Evolutionary conservation across 2,888 invertebrate species (phyloP), one percentile per base, ranked within the genome.

Genomic region (Mystacides longicornis): DNA sequence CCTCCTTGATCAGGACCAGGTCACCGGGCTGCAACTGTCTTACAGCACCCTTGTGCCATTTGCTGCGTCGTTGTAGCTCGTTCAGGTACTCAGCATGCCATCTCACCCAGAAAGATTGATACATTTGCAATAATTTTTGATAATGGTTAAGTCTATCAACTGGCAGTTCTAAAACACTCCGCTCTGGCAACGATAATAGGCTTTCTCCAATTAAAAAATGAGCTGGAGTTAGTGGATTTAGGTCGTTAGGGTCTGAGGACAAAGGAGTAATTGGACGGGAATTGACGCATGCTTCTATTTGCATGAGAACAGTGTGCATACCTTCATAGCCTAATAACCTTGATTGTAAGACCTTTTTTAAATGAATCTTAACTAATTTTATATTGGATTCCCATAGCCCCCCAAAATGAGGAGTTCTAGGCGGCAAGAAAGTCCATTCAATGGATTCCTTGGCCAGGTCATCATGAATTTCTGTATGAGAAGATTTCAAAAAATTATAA

Each of bases 301-400:
- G 43, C 14, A 16, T 43, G 14, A 43, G 18, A 11, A 43, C 16
- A n/a, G 43, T 43, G 43, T 43, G 43, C 43, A 43, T 43, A n/a
- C 43, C 16, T 14, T 43, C 43, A 43, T 16, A 16, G 16, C 16
- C 43, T 43, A 43, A 43, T 43, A 43, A 14, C 11, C 43, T 7
- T n/a, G 43, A 43, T 43, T 43, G 43, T 43, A 43, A 43, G 18
- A 43, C 43, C 43, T 43, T 43, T 43, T 43, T 43, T 43, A 43
- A 43, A 5, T 43, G 43, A 27, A 27, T n/a, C n/a, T n/a, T n/a
- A n/a, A n/a, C n/a, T n/a, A n/a, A n/a, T n/a, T n/a, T n/a, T n/a
- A n/a, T n/a, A n/a, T n/a, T n/a, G n/a, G n/a, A n/a, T n/a, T n/a
- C n/a, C n/a, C n/a, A n/a, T n/a, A n/a, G n/a, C n/a, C n/a, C n/a